These are phyloP conservation scores for Calonectris borealis DNA, from an alignment of 2,113 vertebrate genomes.

Conservation along the genomic window DNA sequence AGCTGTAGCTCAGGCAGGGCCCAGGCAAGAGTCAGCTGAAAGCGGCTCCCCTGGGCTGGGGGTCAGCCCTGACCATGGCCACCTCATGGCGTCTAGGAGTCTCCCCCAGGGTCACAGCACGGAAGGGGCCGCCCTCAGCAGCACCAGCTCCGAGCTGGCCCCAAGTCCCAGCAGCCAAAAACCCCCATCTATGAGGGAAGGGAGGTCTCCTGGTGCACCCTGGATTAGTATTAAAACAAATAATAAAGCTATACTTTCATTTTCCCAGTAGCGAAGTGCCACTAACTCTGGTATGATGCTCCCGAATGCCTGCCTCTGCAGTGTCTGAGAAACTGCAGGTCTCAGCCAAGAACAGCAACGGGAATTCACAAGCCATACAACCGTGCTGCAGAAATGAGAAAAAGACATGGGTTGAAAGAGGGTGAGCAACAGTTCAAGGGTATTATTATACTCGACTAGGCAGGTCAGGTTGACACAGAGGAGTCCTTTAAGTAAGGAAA, in stretches of 20 bases:
- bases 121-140: fast-evolving
- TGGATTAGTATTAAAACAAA: not conserved
- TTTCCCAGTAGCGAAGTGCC: not conserved
- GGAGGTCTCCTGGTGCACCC: not conserved
- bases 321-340: not conserved
- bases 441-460: not conserved
- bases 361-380: slow-evolving; percentile 18
- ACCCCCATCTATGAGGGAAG: fast-evolving
- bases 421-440: slow-evolving; percentile 43
- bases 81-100: not conserved
- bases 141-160: not conserved
- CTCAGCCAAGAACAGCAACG: slow-evolving; percentile 2
- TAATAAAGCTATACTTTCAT: not conserved
- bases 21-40: not conserved
- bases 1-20: not conserved
- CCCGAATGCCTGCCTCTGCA: not conserved
- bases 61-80: not conserved
- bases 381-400: not conserved
- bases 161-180: fast-evolving
- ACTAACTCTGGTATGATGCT: not conserved
- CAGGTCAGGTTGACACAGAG: not conserved
- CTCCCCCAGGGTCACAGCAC: fast-evolving
- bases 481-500: slow-evolving; percentile 6
- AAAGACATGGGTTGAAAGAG: not conserved
- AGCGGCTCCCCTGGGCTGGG: not conserved